Conservation (phyloP, 2,113 vertebrate species). For the Poeciliopsis turrubarensis region DNA sequence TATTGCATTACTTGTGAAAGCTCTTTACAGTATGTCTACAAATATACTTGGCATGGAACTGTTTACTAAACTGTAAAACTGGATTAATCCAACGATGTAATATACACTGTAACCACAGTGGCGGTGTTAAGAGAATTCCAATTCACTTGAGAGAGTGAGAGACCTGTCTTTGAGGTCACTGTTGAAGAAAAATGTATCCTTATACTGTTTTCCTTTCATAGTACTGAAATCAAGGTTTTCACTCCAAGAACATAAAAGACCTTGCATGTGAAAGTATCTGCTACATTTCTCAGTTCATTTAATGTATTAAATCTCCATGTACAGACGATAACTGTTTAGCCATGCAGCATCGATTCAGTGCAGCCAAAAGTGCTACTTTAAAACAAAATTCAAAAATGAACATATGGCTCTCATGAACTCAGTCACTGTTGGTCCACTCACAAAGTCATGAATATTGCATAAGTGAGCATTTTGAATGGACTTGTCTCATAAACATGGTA, state of each 20-base stretch:
- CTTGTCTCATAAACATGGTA: constrained; percentile 60
- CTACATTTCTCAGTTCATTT: neutral
- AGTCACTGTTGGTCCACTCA: constrained; percentile 36
- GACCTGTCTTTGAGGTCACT: neutral
- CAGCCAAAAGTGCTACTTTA: constrained; percentile 5
- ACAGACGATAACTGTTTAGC: neutral
- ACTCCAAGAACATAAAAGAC: neutral
- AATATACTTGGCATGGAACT: neutral
- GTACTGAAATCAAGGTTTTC: neutral
- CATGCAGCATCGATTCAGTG: neutral
- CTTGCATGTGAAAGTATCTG: neutral
- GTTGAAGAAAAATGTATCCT: neutral
- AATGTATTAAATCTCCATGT: neutral
- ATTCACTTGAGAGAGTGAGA: neutral
- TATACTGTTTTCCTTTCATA: neutral
- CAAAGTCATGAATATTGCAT: constrained; percentile 63
- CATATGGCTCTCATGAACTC: constrained; percentile 10
- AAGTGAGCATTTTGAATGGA: constrained; percentile 45
- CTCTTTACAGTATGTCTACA: no score
- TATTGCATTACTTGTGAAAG: no score
- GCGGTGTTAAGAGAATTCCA: neutral
- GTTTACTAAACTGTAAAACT: neutral
- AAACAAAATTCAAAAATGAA: constrained; percentile 29
- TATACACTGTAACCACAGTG: neutral
- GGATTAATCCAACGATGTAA: no score